phyloP scores from a whole-genome alignment of 2,113 vertebrate genomes.

The Morone saxatilis region DNA sequence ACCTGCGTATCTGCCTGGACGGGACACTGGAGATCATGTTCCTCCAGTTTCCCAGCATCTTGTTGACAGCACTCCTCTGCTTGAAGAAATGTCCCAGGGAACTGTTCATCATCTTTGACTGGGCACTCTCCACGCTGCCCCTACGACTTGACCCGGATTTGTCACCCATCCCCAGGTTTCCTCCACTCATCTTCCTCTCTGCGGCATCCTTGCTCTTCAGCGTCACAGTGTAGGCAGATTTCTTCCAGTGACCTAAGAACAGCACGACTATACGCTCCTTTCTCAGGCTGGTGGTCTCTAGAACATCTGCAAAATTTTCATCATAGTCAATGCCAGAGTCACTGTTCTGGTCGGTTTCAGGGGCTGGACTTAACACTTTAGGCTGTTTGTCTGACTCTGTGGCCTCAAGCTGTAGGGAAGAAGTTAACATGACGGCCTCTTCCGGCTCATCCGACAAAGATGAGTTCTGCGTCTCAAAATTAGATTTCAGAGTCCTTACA shows the following conservation, averaged over 20 bases:
- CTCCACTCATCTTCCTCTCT: conserved; percentile 73
- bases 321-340: conserved; percentile 86
- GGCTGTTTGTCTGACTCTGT: conserved; percentile 32
- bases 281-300: conserved; percentile 86
- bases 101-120: conserved; percentile 75
- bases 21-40: conserved; percentile 87
- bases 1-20: conserved; percentile 84
- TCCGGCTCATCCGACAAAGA: conserved; percentile 47
- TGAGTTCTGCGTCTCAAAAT: conserved; percentile 86
- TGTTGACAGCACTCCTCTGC: conserved; percentile 88
- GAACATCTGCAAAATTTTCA: conserved; percentile 71
- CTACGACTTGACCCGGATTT: conserved; percentile 28
- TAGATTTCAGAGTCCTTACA: conserved; percentile 88
- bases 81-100: conserved; percentile 87
- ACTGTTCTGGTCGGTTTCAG: conserved; percentile 76
- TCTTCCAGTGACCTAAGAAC: conserved; percentile 96
- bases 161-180: not conserved
- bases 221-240: conserved; percentile 85
- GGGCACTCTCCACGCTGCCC: conserved; percentile 61
- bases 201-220: conserved; percentile 77
- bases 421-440: conserved; percentile 8
- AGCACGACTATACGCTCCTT: conserved; percentile 93
- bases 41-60: conserved; percentile 90
- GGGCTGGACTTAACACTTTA: conserved; percentile 31
- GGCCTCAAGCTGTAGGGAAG: conserved; percentile 13